Evolutionary conservation across 1,140 invertebrate species (phyloP).

Genomic region (Papilio polyxenes): DNA sequence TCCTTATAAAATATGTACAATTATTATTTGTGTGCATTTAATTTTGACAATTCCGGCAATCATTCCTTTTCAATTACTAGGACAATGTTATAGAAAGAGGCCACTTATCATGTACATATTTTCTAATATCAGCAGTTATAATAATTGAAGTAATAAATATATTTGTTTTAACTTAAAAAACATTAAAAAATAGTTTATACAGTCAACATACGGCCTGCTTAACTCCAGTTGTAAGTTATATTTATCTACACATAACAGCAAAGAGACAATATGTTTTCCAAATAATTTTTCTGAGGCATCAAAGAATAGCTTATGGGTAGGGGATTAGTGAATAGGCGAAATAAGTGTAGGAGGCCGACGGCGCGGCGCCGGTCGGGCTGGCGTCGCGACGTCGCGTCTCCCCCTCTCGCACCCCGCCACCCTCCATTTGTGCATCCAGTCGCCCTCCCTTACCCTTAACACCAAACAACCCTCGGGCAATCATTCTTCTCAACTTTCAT

Average conservation of each 20-base stretch:
- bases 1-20: background rate
- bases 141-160: background rate
- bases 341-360: constrained; percentile 62
- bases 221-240: background rate
- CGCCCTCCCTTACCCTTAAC: constrained; percentile 21
- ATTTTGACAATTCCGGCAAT: too few species aligned
- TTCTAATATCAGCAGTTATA: background rate
- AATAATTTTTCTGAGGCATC: background rate
- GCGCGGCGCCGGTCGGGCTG: constrained; percentile 76
- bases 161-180: background rate
- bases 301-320: background rate
- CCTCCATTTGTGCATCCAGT: constrained; percentile 38
- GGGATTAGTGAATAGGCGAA: constrained; percentile 55
- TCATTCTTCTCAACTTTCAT: background rate
- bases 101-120: background rate
- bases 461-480: constrained; percentile 35
- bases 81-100: too few species aligned
- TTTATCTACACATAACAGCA: background rate
- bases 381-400: constrained; percentile 69
- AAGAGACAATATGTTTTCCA: background rate
- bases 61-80: too few species aligned
- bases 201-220: too few species aligned
- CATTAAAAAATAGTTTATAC: background rate
- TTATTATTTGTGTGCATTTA: background rate
- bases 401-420: constrained; percentile 44